phyloP scores from a whole-genome alignment of 2,113 vertebrate species.

The Corvus hawaiiensis region DNA sequence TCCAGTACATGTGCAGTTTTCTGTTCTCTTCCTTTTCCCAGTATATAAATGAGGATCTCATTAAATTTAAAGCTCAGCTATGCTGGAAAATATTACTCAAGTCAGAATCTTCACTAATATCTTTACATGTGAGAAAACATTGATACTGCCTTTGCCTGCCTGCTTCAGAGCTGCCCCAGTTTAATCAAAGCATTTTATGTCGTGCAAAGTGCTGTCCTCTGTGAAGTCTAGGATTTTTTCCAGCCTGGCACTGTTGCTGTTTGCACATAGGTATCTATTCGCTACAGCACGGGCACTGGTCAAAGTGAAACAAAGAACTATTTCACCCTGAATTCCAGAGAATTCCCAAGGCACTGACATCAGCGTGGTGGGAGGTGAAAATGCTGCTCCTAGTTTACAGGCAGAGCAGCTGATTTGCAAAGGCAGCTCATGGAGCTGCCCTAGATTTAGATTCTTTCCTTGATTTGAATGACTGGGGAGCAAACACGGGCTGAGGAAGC shows the following conservation, averaged over 20 bases:
- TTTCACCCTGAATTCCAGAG: not conserved
- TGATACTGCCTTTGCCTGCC: slow-evolving; percentile 4
- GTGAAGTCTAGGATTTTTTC: not conserved
- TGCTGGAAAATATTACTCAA: slow-evolving; percentile 46
- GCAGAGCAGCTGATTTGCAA: not conserved
- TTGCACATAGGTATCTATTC: not conserved
- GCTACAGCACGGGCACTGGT: not conserved
- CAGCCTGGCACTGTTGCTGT: not conserved
- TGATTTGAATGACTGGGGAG: not conserved
- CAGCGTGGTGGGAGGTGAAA: not conserved
- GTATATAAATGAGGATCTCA: slow-evolving; percentile 56
- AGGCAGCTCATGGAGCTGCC: not conserved
- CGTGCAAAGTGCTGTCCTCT: not conserved
- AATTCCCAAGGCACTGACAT: not conserved
- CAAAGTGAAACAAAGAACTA: not conserved
- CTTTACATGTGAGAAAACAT: slow-evolving; percentile 21
- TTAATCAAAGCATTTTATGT: slow-evolving; percentile 19
- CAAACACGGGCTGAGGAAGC: not conserved
- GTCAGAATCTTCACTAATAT: slow-evolving; percentile 39
- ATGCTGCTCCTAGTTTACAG: not conserved
- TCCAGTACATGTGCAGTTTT: not conserved
- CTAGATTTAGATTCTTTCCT: not conserved
- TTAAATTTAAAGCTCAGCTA: slow-evolving; percentile 58
- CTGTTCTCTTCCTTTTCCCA: not conserved
- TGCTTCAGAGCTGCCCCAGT: slow-evolving; percentile 26